Evolutionary conservation across 37 sponge, comb jelly and placozoan species (phyloP).

Genomic region (Bolinopsis microptera): DNA sequence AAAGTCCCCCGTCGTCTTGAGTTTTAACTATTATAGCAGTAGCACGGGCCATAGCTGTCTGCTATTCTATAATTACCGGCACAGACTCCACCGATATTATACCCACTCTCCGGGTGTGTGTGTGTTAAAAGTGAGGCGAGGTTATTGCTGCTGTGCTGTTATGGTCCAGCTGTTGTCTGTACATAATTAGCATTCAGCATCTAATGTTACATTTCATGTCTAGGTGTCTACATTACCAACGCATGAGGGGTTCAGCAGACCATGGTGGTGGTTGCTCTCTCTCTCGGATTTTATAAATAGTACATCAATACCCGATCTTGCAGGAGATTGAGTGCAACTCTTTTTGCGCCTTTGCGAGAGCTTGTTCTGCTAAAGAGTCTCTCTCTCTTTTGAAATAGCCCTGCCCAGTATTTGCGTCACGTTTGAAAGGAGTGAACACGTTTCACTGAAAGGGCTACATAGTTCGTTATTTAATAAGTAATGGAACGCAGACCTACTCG

Average conservation of each 20-base stretch:
- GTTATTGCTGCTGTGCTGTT: not conserved
- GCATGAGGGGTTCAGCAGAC: too few relatives aligned
- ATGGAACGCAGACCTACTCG: not conserved
- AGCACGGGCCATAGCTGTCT: not conserved
- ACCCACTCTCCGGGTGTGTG: not conserved
- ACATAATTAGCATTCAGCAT: not conserved
- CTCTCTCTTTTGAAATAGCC: too few relatives aligned
- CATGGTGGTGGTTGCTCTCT: too few relatives aligned
- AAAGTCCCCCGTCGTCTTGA: not conserved
- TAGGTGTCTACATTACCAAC: not conserved
- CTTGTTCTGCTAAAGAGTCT: too few relatives aligned
- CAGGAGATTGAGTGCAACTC: too few relatives aligned
- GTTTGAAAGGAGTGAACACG: not conserved
- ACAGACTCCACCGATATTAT: not conserved
- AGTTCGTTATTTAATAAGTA: not conserved
- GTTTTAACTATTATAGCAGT: not conserved
- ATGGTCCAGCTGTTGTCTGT: not conserved
- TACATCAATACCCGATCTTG: too few relatives aligned
- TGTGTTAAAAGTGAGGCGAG: not conserved
- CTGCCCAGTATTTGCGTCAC: not conserved
- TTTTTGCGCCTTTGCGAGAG: too few relatives aligned
- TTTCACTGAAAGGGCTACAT: not conserved
- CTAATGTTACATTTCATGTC: not conserved
- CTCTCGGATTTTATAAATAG: too few relatives aligned
- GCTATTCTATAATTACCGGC: not conserved